Base-by-base conservation (phyloP, 2,113 vertebrate genomes). In the Himantopus leucocephalus region DNA sequence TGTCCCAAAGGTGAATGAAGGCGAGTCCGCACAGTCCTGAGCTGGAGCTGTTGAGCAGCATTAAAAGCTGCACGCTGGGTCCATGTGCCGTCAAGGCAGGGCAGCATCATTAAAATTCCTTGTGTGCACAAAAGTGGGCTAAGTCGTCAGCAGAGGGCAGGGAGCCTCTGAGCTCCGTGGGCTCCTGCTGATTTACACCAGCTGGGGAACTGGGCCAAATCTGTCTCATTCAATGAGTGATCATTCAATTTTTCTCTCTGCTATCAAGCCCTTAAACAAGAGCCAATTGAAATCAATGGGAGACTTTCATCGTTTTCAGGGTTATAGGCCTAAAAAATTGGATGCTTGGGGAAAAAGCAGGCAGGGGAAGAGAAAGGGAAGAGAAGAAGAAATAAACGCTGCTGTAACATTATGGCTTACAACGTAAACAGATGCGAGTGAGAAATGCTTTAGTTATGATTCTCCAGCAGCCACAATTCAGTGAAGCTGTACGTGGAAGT, bases 221-320 rank as follows among this genome's bases (percentile, higher is more conserved):
- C 74, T 96, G 83, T 92, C 89, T 84, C 64, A 17, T 95, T 94
- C 88, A 41, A 8, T 92, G 94, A 96, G 77, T 68, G 86, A 96
- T 95, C 92, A 86, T 91, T 97, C 95, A 91, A 78, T 96, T 96
- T 94, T 94, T 94, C 80, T 97, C 86, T 62, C 84, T 37, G 77
- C 92, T 94, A 91, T 92, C 92, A 88, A 79, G 91, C 92, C 83
- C 86, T 97, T 95, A 94, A 95, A 96, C 91, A 95, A 91, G 96
- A 91, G 77, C 94, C 96, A 79, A 90, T 91, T 97, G 89, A 96
- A 97, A 96, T 95, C 93, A 91, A 94, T 92, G 93, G 94, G 91
- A 85, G 81, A 82, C 87, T 94, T 94, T 73, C 71, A 90, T 94
- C 74, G 75, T 96, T 92, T 97, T 93, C 93, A 94, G 97, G 94